phyloP scores from a whole-genome alignment of 1,140 invertebrate genomes.

The honey bee (Apis mellifera) region DNA sequence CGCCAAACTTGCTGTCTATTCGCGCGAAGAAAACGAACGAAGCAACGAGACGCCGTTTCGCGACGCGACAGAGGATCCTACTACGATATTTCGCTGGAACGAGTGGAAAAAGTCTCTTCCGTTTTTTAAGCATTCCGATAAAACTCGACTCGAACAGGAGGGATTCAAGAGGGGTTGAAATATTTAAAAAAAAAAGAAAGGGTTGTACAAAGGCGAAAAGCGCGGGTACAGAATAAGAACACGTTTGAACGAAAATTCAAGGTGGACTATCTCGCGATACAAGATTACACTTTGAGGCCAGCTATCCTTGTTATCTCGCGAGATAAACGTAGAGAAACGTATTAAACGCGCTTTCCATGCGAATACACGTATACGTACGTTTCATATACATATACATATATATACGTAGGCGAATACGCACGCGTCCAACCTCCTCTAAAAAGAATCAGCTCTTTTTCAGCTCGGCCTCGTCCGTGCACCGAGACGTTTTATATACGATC shows the following conservation, averaged over 20 bases:
- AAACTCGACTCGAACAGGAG: too few relatives aligned
- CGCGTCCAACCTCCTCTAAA: neutral
- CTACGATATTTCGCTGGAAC: too few relatives aligned
- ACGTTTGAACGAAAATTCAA: neutral
- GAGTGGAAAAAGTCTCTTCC: neutral
- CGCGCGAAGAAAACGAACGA: constrained; percentile 14
- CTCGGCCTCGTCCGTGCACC: constrained; percentile 27
- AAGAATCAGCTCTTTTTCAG: constrained; percentile 51
- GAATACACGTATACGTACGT: neutral
- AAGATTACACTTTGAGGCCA: neutral
- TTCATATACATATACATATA: neutral
- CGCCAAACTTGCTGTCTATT: constrained; percentile 25
- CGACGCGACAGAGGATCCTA: neutral
- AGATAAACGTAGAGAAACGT: neutral
- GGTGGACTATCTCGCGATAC: too few relatives aligned
- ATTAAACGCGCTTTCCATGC: constrained; percentile 7
- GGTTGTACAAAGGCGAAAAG: too few relatives aligned
- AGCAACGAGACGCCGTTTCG: neutral
- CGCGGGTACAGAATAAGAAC: too few relatives aligned
- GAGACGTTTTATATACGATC: constrained; percentile 59
- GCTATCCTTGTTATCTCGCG: neutral
- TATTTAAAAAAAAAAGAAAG: too few relatives aligned
- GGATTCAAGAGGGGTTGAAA: too few relatives aligned
- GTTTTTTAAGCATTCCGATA: too few relatives aligned
- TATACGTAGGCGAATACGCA: neutral